Conservation (phyloP, 2,113 vertebrate species). For the Sitta europaea region DNA sequence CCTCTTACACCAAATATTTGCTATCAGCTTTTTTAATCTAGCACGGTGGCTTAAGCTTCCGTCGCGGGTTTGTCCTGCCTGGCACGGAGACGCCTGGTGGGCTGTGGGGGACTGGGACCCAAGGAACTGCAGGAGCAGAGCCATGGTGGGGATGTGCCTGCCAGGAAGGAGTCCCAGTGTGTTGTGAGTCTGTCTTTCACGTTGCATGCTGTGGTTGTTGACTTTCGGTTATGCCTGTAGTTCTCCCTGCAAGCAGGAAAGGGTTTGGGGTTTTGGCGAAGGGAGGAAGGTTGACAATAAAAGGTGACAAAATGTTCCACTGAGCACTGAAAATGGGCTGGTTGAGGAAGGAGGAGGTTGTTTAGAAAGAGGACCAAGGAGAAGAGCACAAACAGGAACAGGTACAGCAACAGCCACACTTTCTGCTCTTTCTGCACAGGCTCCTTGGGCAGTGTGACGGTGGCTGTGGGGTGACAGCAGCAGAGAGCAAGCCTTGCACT, state of each 20-base stretch:
- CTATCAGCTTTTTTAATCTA: neutral
- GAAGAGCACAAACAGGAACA: neutral
- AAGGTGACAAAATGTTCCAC: neutral
- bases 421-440: neutral
- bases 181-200: neutral
- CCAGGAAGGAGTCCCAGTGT: neutral
- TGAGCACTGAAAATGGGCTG: neutral
- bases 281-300: neutral
- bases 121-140: neutral
- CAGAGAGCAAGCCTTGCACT: neutral
- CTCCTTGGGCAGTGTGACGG: neutral
- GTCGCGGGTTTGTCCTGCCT: fast-evolving
- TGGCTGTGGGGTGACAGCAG: neutral
- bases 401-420: neutral
- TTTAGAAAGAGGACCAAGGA: neutral
- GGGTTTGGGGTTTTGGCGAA: slow-evolving; percentile 28
- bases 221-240: neutral
- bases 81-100: neutral
- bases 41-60: neutral
- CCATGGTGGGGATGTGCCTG: neutral
- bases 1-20: neutral
- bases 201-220: neutral
- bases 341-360: neutral
- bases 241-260: slow-evolving; percentile 20
- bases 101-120: neutral